A percentile compares a stretch with the other conserved stretches of the same genome.
phyloP scores from a whole-genome alignment of 2,797 vertebrate genomes.

The Danio jaintianensis region DNA sequence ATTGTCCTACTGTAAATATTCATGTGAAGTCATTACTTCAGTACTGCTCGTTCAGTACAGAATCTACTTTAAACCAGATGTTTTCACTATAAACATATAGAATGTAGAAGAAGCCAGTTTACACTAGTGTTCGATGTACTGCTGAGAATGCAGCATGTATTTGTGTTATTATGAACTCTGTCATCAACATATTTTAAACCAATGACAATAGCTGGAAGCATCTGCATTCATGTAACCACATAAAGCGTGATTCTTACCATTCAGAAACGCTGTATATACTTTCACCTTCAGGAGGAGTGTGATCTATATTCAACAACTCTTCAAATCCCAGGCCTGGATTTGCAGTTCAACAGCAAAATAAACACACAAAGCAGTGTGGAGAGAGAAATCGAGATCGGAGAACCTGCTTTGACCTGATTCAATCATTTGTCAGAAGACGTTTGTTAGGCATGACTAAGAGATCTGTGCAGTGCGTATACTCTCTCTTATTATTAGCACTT shows the following conservation, averaged over 20 bases:
- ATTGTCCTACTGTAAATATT: background rate
- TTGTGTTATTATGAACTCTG: background rate
- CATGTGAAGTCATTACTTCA: background rate
- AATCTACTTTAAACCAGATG: background rate
- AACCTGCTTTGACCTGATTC: slow-evolving; percentile 20
- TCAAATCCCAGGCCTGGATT: slow-evolving; percentile 2
- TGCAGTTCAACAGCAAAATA: background rate
- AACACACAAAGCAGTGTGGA: background rate
- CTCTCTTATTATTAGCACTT: background rate
- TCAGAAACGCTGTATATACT: background rate
- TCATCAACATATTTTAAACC: background rate
- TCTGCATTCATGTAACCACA: background rate
- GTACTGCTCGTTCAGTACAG: too few species aligned
- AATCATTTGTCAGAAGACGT: slow-evolving; percentile 38
- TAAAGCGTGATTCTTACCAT: background rate
- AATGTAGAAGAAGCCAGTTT: background rate
- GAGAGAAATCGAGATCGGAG: background rate
- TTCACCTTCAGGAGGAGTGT: background rate
- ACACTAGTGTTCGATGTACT: background rate
- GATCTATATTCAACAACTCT: background rate
- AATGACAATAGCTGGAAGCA: background rate
- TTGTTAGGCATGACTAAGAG: slow-evolving; percentile 6
- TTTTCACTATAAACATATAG: background rate
- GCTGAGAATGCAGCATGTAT: too few species aligned
- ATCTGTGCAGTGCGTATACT: slow-evolving; percentile 18